Evolutionary conservation across 1,140 invertebrate species (phyloP), one percentile per base, ranked within the genome.

Genomic region (Drosophila yakuba): DNA sequence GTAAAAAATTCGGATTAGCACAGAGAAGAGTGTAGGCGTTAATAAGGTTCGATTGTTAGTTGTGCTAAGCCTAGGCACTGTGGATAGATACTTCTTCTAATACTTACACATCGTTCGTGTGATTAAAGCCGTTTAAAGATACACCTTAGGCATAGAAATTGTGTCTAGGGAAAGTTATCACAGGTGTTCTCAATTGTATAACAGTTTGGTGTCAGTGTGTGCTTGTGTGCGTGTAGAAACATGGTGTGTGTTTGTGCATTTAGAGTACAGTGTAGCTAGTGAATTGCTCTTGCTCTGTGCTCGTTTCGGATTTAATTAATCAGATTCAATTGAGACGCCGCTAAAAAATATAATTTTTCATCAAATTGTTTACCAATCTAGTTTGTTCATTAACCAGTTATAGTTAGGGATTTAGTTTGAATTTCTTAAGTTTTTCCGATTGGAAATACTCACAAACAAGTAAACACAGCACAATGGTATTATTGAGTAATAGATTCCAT

Each of bases 291-390:
- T 36, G 43, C 54, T 47, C 43, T 71, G 51, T 57, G 64, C 64
- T 71, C 43, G 47, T 67, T 59, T 60, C 45, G 59, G 28, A 54
- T 75, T 69, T 51, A 59, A 47, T 72, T 85, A 81, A 52, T 79
- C 75, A 50, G 83, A 88, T 58, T 86, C 84, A 77, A 86, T 62
- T 66, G 79, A 73, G 47, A 79, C 75, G 80, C 71, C 72, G 84
- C 83, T 86, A 86, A 84, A 86, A 86, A 71, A 79, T 68, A 67
- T 39, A 67, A 76, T 54, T 76, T 61, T 74, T 39, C 20, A 68
- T 72, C 66, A 67, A 80, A 72, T 74, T 32, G 55, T 75, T 75
- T 67, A 54, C 72, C 74, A 77, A 61, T 69, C 1, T 36, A 14
- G 36, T 47, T 36, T 10, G 44, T 47, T 39, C 6, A 50, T 14